Base-by-base conservation (phyloP, 2,113 vertebrate genomes). In the Alligator sinensis region DNA sequence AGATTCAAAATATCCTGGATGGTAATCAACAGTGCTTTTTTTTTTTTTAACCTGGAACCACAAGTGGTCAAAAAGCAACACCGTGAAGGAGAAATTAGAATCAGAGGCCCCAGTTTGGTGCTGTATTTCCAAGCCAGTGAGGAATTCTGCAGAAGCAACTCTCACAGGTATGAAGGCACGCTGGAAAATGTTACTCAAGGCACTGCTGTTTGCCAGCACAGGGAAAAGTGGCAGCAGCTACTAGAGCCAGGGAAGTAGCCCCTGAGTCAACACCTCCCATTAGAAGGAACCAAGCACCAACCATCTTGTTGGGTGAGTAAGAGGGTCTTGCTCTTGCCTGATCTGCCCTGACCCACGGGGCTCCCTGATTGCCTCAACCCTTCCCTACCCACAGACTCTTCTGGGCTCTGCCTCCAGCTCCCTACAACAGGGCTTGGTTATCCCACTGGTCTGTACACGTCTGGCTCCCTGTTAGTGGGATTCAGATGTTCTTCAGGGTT, bases 201-300 rank as follows among this genome's bases (percentile, higher is more conserved):
- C 0, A 2, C 21, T 3, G 17, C 30, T 79, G 10, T 7, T 75
- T 30, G 87, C 2, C 18, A 4, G 38, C 7, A 38, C 30, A 84
- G 80, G 25, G 2, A 68, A 84, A 72, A 82, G 34, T 22, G 47
- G 30, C 58, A 34, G n/a, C 57, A 60, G 30, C 34, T n/a, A 15
- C 59, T 58, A 55, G 9, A 55, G 25, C 47, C 47, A 57, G 7
- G 11, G 15, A 19, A 59, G 72, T 75, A 80, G 30, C 7, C 58
- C 38, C 38, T 0, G 0, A 28, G 18, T 54, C 18, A 28, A 30
- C 9, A 74, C 13, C 3, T 75, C 28, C 57, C 63, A 59, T 62
- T 4, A 80, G 21, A 93, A 81, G 11, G 88, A 59, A 2, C 8
- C 15, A 28, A 75, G 55, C 17, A 85, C 34, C 38, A 21, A 27